Evolutionary conservation across 2,797 vertebrate species (phyloP).

Genomic region (Hypotaenidia philippensis): DNA sequence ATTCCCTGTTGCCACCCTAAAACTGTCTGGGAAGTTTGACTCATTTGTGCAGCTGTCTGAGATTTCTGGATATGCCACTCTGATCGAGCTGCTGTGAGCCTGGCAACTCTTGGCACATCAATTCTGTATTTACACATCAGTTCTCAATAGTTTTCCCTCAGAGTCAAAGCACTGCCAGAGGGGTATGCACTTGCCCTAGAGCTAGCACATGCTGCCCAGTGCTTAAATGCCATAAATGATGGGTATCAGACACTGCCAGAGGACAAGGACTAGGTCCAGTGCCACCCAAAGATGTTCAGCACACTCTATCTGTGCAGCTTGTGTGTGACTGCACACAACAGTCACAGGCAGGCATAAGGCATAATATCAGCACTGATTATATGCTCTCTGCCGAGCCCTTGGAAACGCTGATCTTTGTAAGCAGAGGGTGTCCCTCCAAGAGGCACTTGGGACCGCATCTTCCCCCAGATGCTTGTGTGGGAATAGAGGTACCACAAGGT

Average conservation of each 20-base stretch:
- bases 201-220: not conserved
- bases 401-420: not conserved
- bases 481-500: not conserved
- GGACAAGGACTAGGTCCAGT: not conserved
- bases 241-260: not conserved
- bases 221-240: not conserved
- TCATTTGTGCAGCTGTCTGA: not conserved
- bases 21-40: not conserved
- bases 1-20: not conserved
- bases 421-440: not conserved
- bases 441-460: not conserved
- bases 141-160: not conserved
- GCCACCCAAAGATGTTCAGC: not conserved
- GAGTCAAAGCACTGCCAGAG: not conserved
- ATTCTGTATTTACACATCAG: not conserved
- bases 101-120: not conserved
- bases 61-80: not conserved
- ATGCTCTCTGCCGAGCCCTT: not conserved
- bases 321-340: accelerated
- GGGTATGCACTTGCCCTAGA: not conserved
- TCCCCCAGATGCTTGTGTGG: not conserved
- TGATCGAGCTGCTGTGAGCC: not conserved
- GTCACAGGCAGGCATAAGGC: not conserved
- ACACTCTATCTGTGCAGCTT: not conserved
- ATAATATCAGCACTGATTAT: not conserved